Conservation (phyloP, 2,888 invertebrate species). For the Rhogogaster chlorosoma region DNA sequence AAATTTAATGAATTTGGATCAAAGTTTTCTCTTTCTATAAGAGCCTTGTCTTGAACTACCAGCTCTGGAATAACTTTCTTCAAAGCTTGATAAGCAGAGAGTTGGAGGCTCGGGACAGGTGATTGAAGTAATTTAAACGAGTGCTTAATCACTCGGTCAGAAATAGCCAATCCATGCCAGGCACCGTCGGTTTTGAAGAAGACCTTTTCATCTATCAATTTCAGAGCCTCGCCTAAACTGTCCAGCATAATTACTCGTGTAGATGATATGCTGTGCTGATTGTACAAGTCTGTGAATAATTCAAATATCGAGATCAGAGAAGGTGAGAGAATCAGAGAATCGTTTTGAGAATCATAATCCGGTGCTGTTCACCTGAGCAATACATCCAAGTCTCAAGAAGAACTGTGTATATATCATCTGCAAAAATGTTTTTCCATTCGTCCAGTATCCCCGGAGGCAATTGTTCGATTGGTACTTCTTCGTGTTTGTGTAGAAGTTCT, state of each 20-base stretch:
- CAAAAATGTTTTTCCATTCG: conserved; percentile 91
- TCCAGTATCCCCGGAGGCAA: conserved; percentile 76
- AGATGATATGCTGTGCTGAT: conserved; percentile 61
- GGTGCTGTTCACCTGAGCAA: conserved; percentile 74
- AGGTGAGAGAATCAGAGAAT: neutral
- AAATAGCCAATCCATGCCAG: conserved; percentile 51
- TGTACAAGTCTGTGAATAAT: conserved; percentile 62
- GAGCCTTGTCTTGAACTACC: conserved; percentile 77
- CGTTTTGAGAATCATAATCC: neutral
- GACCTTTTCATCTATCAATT: conserved; percentile 64
- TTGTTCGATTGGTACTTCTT: conserved; percentile 74
- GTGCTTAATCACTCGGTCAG: conserved; percentile 69
- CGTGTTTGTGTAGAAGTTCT: conserved; percentile 76
- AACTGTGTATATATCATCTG: conserved; percentile 81
- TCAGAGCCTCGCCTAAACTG: conserved; percentile 69
- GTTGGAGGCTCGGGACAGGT: conserved; percentile 75
- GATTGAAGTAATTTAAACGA: conserved; percentile 76
- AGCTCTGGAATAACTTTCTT: conserved; percentile 76
- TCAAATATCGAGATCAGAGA: neutral
- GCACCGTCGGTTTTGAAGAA: conserved; percentile 61
- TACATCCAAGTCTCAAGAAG: conserved; percentile 80
- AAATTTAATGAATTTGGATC: conserved; percentile 77
- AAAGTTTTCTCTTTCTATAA: conserved; percentile 76
- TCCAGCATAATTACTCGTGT: conserved; percentile 65
- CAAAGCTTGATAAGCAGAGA: conserved; percentile 79